Evolutionary conservation across 2,113 vertebrate species (phyloP), one percentile per base, ranked within the genome.

Genomic region (Sporophila hypoxantha): DNA sequence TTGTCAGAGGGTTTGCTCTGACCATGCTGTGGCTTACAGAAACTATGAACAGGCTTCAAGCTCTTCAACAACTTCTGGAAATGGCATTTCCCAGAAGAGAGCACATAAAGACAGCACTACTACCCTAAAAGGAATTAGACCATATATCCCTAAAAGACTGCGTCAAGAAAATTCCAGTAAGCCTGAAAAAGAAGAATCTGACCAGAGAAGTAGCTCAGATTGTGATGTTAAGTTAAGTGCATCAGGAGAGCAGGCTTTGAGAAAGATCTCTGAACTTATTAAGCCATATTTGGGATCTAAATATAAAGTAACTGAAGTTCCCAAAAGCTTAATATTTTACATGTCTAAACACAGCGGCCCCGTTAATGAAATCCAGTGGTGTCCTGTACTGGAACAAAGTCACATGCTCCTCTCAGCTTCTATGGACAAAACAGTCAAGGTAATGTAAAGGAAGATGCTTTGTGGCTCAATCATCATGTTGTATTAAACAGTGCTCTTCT

Each of bases 401-500:
- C 98, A 99, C 77, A 89, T 99, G 91, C 97, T 99, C 68, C 97
- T 99, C 70, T 99, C 99, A 0, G 96, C 98, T 12, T 99, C 99
- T 65, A 99, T 99, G 98, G 99, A 99, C 94, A 98, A 97, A 89
- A 99, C 98, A 32, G 74, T 98, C 82, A 99, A 99, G 99, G 99
- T 99, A 98, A 97, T 30, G 56, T 93, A 81, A 80, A 87, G 21
- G 47, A 42, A 73, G 70, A 34, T 82, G n/a, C 23, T 52, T 86
- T 79, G 60, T 15, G 14, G 32, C 47, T 15, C 74, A 37, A 1
- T 42, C 49, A 29, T 44, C 66, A 32, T 57, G 10, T 6, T 23
- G 7, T 68, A 8, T 64, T 85, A 32, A 68, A 77, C 81, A 61
- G 6, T 61, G 18, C 9, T 52, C 8, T 64, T 80, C n/a, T 83